phyloP scores from a whole-genome alignment of 2,113 vertebrate species.

The Proterorhinus semilunaris region DNA sequence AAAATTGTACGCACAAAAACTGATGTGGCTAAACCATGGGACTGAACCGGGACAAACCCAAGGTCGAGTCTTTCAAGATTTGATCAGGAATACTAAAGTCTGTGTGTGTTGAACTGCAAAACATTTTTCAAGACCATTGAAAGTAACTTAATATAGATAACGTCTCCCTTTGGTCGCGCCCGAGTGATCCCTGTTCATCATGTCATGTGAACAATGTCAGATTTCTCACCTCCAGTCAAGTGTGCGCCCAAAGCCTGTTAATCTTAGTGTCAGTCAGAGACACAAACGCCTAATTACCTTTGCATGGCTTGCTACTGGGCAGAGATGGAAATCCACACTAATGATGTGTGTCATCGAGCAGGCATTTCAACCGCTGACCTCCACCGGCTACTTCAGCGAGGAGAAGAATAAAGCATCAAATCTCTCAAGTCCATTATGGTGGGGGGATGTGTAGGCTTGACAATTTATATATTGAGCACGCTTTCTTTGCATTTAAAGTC shows the following conservation, averaged over 20 bases:
- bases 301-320: constrained; percentile 66
- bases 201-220: constrained; percentile 35
- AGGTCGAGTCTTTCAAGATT: too few relatives aligned
- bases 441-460: neutral
- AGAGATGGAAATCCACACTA: constrained; percentile 57
- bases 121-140: too few relatives aligned
- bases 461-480: neutral
- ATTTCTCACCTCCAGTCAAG: constrained; percentile 65
- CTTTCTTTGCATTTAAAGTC: too few relatives aligned
- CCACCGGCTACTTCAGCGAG: constrained; percentile 22
- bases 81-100: too few relatives aligned
- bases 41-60: too few relatives aligned
- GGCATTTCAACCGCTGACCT: constrained; percentile 52
- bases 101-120: too few relatives aligned
- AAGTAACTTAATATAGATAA: too few relatives aligned
- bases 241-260: constrained; percentile 64
- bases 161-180: constrained; percentile 12
- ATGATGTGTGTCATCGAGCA: constrained; percentile 57
- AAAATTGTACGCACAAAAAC: too few relatives aligned
- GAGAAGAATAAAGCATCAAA: constrained; percentile 37
- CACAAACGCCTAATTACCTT: constrained; percentile 68
- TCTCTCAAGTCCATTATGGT: constrained; percentile 14
- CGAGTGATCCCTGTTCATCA: constrained; percentile 23
- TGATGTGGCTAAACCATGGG: too few relatives aligned
- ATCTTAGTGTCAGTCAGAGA: constrained; percentile 73